phyloP scores from a whole-genome alignment of 2,888 invertebrate genomes.

The Nowickia ferox region DNA sequence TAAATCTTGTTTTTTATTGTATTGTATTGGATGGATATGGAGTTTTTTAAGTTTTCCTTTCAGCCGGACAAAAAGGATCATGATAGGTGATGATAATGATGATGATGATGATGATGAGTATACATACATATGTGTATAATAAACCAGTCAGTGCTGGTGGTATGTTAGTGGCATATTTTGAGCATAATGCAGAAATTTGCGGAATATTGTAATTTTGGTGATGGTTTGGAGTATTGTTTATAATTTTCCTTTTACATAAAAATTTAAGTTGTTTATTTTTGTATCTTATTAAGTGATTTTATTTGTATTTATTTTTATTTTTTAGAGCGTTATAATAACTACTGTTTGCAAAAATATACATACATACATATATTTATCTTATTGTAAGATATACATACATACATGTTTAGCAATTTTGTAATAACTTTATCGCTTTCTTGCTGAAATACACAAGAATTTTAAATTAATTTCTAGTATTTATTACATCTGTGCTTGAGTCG shows the following conservation, averaged over 20 bases:
- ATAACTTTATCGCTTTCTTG: not conserved
- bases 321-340: not conserved
- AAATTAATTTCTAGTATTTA: slow-evolving; percentile 1
- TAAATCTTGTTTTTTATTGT: slow-evolving; percentile 68
- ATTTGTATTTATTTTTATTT: slow-evolving; percentile 15
- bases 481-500: not conserved
- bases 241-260: slow-evolving; percentile 15
- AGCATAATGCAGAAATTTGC: slow-evolving; percentile 30
- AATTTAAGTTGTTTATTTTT: not conserved
- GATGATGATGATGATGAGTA: slow-evolving; percentile 44
- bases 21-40: slow-evolving; percentile 33
- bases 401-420: not conserved
- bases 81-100: not conserved
- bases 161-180: slow-evolving; percentile 62
- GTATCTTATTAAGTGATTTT: not conserved
- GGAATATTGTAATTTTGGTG: slow-evolving; percentile 67
- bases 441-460: not conserved
- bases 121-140: slow-evolving; percentile 12
- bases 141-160: slow-evolving; percentile 50
- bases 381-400: not conserved
- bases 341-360: not conserved
- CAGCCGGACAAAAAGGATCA: slow-evolving; percentile 46
- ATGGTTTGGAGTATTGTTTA: slow-evolving; percentile 37
- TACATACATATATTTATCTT: not conserved
- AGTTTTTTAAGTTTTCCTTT: slow-evolving; percentile 37